Conservation (phyloP, 2,113 vertebrate genomes). For the Gavia stellata region DNA sequence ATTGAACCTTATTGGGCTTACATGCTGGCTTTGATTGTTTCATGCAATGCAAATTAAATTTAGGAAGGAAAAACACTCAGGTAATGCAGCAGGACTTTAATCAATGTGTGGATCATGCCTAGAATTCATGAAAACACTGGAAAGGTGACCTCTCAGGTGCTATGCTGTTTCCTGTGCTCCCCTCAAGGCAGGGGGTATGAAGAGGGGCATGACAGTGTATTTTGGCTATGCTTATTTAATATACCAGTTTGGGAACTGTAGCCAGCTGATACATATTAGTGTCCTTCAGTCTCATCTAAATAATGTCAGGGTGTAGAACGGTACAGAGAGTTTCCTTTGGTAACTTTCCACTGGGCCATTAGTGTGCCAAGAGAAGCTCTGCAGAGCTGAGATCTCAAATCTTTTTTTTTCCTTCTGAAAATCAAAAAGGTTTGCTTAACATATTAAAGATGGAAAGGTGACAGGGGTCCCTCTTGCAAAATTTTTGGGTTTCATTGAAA, state of each 20-base stretch:
- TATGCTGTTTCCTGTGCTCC: background rate
- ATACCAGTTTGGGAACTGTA: background rate
- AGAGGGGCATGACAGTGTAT: background rate
- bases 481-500: background rate
- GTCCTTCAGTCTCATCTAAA: background rate
- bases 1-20: background rate
- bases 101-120: background rate
- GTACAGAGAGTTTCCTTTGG: background rate
- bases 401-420: background rate
- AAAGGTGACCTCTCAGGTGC: background rate
- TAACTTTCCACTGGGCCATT: background rate
- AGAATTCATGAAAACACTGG: background rate
- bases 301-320: background rate
- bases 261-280: background rate
- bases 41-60: background rate
- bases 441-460: background rate
- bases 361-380: background rate
- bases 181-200: background rate
- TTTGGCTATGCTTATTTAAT: background rate
- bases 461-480: rapidly evolving
- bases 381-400: background rate
- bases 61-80: background rate
- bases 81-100: background rate
- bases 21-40: background rate
- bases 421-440: background rate